Conservation (phyloP, 1,140 invertebrate genomes). For the Euglossa dilemma region DNA sequence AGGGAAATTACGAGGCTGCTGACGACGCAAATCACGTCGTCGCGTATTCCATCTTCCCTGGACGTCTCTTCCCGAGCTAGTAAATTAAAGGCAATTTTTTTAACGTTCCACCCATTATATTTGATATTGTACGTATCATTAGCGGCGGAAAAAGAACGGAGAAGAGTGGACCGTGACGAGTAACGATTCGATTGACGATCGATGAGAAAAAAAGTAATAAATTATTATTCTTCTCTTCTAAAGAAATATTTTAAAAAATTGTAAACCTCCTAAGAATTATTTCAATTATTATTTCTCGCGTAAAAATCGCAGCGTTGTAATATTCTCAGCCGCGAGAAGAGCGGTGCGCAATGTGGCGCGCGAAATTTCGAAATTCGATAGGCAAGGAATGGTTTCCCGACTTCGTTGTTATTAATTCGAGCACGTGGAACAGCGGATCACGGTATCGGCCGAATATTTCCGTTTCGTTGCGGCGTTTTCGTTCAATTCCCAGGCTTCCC, state of each 20-base stretch:
- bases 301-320: not conserved
- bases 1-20: slow-evolving; percentile 32
- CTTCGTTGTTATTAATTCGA: slow-evolving; percentile 7
- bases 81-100: not conserved
- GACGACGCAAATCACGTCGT: not conserved
- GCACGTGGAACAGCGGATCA: slow-evolving; percentile 28
- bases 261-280: too few relatives aligned
- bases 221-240: too few relatives aligned
- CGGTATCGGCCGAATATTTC: not conserved
- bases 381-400: not conserved
- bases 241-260: too few relatives aligned
- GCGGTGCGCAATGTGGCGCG: too few relatives aligned
- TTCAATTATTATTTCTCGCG: too few relatives aligned
- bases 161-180: not conserved
- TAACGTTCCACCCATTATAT: too few relatives aligned
- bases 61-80: too few relatives aligned
- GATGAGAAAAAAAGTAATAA: too few relatives aligned
- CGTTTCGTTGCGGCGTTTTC: slow-evolving; percentile 34
- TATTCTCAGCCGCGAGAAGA: not conserved
- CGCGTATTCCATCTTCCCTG: not conserved
- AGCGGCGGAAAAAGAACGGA: not conserved
- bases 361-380: not conserved
- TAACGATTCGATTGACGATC: too few relatives aligned
- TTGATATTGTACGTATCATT: not conserved
- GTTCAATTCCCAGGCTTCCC: slow-evolving; percentile 38